Percentiles rank a stretch among this genome's conserved stretches.
Evolutionary conservation across 2,113 vertebrate genomes (phyloP).

Genomic region (Clarias gariepinus): DNA sequence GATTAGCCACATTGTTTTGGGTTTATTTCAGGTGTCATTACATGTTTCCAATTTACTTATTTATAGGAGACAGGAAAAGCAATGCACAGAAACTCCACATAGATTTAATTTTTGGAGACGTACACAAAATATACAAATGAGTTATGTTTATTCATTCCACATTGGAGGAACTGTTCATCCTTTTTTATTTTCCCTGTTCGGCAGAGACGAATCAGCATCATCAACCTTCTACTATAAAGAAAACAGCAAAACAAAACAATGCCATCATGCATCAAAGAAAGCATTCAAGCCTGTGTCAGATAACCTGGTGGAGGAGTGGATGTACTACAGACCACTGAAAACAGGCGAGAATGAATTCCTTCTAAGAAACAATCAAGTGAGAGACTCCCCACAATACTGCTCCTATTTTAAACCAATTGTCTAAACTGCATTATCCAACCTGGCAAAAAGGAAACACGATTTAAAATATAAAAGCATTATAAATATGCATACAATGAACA

Average conservation of each 20-base stretch:
- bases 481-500: too few species aligned
- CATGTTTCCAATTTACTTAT: not conserved
- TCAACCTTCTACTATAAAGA: slow-evolving; percentile 83
- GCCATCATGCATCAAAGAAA: slow-evolving; percentile 47
- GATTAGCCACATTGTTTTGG: not conserved
- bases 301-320: slow-evolving; percentile 77
- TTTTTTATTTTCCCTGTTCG: slow-evolving; percentile 6
- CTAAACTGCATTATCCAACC: not conserved
- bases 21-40: not conserved
- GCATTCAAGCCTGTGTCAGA: slow-evolving; percentile 32
- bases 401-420: not conserved
- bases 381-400: not conserved
- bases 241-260: slow-evolving; percentile 57
- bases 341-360: slow-evolving; percentile 72
- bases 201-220: slow-evolving; percentile 87
- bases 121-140: not conserved
- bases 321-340: slow-evolving; percentile 79
- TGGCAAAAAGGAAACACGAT: not conserved
- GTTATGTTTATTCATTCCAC: not conserved
- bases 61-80: not conserved
- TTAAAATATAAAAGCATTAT: too few species aligned
- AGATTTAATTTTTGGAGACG: too few species aligned
- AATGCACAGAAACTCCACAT: not conserved
- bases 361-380: slow-evolving; percentile 86
- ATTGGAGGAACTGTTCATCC: not conserved